Base-by-base conservation (phyloP, 2,888 invertebrate genomes). In the Sesia apiformis region DNA sequence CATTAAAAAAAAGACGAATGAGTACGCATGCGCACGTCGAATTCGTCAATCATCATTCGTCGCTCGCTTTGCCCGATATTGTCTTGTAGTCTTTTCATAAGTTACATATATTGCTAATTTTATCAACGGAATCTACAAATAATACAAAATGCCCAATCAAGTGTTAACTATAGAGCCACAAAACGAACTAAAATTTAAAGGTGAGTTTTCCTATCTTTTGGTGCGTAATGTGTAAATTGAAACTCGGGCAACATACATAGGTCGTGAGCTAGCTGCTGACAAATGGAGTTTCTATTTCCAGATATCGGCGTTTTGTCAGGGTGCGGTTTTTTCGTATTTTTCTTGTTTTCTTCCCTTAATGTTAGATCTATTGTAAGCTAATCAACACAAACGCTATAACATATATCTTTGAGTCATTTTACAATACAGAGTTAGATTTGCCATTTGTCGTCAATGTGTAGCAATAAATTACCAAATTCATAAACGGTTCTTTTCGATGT, bases 151-250 rank as follows among this genome's bases (percentile, higher is more conserved):
- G 88, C 93, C 92, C 72, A 94, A 95, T 82, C 95, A 95, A 84
- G 92, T 96, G 81, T 91, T 97, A 87, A 91, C 92, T 81, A 95
- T 97, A 92, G 95, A 96, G 77, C 97, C 97, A 70, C 93, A 94
- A 89, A 92, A 93, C 88, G 97, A 97, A 90, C 93, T 97, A 74
- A 95, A 94, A 91, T 97, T 97, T 90, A 93, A 93, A 92, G 97
- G 97, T 97, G 91, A 93, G 94, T 87, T 61, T 63, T 67, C 3
- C 58, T 60, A 66, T 66, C 62, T 67, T 70, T 65, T 70, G 56
- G 53, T 64, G 60, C 57, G 62, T 66, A 64, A 5, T 5, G 40
- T 5, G 40, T 40, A 40, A 50, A 50, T 23, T 50, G 6, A 50
- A 63, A 71, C 67, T 65, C 76, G 66, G 71, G 70, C 61, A 72